Base-by-base conservation (phyloP, 2,113 vertebrate species). In the Trematocara nigrifrons region DNA sequence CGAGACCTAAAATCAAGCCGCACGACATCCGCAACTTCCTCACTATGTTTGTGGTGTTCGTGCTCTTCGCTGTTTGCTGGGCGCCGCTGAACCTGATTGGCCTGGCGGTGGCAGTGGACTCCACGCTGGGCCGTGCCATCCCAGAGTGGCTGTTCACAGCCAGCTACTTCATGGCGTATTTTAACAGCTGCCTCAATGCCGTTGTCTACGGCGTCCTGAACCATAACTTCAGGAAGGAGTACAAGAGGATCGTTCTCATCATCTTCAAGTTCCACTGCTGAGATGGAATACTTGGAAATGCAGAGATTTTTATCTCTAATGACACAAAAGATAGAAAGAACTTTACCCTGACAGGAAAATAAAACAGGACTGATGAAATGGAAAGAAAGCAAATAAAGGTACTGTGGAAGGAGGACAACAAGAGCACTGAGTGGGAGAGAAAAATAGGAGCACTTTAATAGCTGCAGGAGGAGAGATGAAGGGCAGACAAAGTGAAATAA, bases 131-230 rank as follows among this genome's bases (percentile, higher is more conserved):
- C 42, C 91, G 53, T 8, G 91, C 92, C n/a, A 96, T 97, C 11
- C 97, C 97, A 0, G 94, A 94, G 82, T 97, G 97, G 97, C 94
- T 97, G 31, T 97, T 97, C 90, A 96, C 95, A 0, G 95, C 95
- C 81, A 97, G 97, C 85, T 97, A 97, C 93, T 97, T 97, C 80
- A 97, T 97, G 96, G 97, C 97, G 4, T 97, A 97, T 74, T 97
- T 97, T 91, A 97, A 97, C 93, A 97, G 97, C 93, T 97, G 97
- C 88, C 95, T 97, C 82, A 97, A 97, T 4, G 96, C 96, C 2
- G 96, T 97, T 6, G 91, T 97, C 78, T 97, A 97, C 11, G 97
- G 97, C 1, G 96, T 90, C 69, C 91, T 97, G 84, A 97, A 97
- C 88, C 94, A 96, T 86, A 97, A 97, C 91, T 97, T 97, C 91